Conservation (phyloP, 2,113 vertebrate genomes). For the Xiphias gladius region DNA sequence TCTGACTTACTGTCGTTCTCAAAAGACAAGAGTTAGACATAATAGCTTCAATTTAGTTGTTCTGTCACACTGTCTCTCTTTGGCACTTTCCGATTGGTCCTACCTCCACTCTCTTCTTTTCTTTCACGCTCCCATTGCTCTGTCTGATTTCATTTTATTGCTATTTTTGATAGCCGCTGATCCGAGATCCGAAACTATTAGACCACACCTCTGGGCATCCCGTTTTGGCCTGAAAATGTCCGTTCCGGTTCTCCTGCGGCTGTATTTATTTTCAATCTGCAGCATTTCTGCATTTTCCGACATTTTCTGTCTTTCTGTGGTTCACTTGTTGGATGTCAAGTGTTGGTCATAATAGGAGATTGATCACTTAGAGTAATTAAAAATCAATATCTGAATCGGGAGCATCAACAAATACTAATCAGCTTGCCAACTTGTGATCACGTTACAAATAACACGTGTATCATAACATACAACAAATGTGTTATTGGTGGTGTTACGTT, state of each 20-base stretch:
- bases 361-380: not conserved
- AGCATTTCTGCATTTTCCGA: constrained; percentile 7
- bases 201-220: constrained; percentile 24
- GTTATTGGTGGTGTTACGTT: not conserved
- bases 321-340: not conserved
- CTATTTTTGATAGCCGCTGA: constrained; percentile 25
- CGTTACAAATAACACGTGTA: not conserved
- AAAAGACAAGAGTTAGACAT: constrained; percentile 26
- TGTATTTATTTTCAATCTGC: constrained; percentile 2
- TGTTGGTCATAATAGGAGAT: not conserved
- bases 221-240: constrained; percentile 57
- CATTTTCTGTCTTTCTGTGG: not conserved
- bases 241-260: constrained; percentile 16
- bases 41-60: constrained; percentile 21
- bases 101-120: not conserved
- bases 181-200: constrained; percentile 29
- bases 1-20: constrained; percentile 40
- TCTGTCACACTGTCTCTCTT: not conserved
- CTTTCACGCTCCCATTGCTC: not conserved
- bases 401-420: not conserved
- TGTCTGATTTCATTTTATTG: constrained; percentile 23
- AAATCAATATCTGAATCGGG: not conserved
- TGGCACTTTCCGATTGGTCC: not conserved
- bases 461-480: not conserved
- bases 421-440: not conserved